Evolutionary conservation across 53 echinoderm and acorn worm genomes (phyloP), one percentile per base, ranked within the genome.

Genomic region (Holothuria leucospilota): DNA sequence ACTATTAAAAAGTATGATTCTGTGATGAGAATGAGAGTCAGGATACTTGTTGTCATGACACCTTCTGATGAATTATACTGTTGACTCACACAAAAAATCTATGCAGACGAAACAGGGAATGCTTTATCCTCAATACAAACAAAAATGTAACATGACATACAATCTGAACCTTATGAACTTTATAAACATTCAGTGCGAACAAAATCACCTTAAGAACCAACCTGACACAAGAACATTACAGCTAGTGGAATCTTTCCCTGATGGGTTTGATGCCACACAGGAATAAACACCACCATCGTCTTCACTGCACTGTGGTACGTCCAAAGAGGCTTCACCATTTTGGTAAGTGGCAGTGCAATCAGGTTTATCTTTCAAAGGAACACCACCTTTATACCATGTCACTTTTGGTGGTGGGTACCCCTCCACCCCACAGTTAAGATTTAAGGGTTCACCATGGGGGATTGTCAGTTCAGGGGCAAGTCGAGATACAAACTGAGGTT

Each of bases 161-260:
- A 46, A 46, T 46, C 46, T 9, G 46, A 46, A 46, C 46, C 46
- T 46, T 46, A 46, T 9, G 46, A 46, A 46, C 46, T 11, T 46
- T 2, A 7, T 7, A 46, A 46, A 46, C 46, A 46, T 7, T 46
- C 46, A 46, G 46, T 5, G 11, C 3, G 46, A 46, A 46, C 46
- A 46, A 56, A 56, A 56, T 15, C 56, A 20, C 20, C 14, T 20
- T 26, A 24, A 56, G 65, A 21, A 83, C 81, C 51, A 82, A 94
- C 96, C 92, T 86, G 90, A 89, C 15, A 94, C 96, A 68, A 86
- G 83, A 39, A 96, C 83, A 29, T 94, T 87, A 53, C 88, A 82
- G 28, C 86, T 86, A 18, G 94, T 85, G 20, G 86, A 90, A 61
- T 92, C 92, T 40, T 92, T 82, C n/a, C 96, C 96, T 16, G 88